phyloP scores from a whole-genome alignment of 2,113 vertebrate species.

The Bungarus multicinctus region DNA sequence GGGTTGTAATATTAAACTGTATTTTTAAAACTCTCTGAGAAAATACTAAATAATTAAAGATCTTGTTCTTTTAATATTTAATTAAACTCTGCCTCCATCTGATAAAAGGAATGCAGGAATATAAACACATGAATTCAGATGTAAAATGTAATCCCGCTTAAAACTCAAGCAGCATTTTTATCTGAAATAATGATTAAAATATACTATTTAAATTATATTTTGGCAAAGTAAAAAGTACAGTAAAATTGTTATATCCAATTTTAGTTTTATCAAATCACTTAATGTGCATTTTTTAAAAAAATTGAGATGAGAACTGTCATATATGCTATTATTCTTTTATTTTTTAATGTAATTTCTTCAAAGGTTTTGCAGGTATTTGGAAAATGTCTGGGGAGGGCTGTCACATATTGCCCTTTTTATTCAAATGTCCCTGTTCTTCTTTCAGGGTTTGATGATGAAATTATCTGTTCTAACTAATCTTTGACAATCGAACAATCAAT shows the following conservation, averaged over 20 bases:
- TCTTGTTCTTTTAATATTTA: constrained; percentile 14
- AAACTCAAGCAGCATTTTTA: background rate
- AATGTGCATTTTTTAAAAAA: background rate
- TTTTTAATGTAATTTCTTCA: constrained; percentile 1
- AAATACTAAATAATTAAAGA: background rate
- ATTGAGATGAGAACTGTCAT: background rate
- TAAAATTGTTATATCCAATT: background rate
- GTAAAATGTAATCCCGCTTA: background rate
- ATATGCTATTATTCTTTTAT: background rate
- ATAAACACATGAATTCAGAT: background rate
- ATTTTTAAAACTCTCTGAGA: background rate
- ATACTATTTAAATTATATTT: background rate
- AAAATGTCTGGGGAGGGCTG: constrained; percentile 68
- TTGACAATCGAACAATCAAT: constrained; percentile 71
- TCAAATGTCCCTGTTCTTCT: constrained; percentile 69
- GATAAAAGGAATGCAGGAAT: background rate
- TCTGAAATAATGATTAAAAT: background rate
- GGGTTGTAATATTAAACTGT: background rate
- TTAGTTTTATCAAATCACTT: background rate
- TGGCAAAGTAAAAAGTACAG: background rate
- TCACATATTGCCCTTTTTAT: constrained; percentile 65
- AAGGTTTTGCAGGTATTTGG: constrained; percentile 72
- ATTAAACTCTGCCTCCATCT: background rate
- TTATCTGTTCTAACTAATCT: constrained; percentile 66
- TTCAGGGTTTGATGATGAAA: constrained; percentile 72